Evolutionary conservation across 2,888 invertebrate species (phyloP).

Genomic region (Spodoptera picta): DNA sequence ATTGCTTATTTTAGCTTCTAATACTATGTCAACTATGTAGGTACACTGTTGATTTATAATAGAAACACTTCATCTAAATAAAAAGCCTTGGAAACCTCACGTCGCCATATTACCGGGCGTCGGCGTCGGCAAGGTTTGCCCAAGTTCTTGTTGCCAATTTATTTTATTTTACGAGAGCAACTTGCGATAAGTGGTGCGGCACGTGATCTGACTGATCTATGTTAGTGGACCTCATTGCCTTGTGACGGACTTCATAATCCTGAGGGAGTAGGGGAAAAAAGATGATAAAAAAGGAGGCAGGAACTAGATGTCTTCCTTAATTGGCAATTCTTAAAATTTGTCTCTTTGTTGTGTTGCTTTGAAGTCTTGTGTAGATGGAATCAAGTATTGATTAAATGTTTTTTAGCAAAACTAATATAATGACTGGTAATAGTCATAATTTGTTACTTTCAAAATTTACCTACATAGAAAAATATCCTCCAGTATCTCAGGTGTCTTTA

Average conservation of each 20-base stretch:
- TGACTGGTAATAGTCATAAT: too few species aligned
- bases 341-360: too few species aligned
- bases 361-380: too few species aligned
- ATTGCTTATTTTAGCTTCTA: too few species aligned
- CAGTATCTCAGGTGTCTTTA: too few species aligned
- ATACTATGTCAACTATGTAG: too few species aligned
- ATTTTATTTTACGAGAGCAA: constrained; percentile 79
- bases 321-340: too few species aligned
- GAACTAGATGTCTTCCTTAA: not conserved
- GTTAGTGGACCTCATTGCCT: constrained; percentile 55
- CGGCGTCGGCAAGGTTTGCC: constrained; percentile 38
- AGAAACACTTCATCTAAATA: not conserved
- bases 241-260: constrained; percentile 44
- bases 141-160: constrained; percentile 70
- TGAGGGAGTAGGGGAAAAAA: not conserved
- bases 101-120: constrained; percentile 31
- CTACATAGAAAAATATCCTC: too few species aligned
- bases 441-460: too few species aligned
- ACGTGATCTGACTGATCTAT: constrained; percentile 71
- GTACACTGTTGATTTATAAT: too few species aligned
- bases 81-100: constrained; percentile 26
- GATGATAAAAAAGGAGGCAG: not conserved
- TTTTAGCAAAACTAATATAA: too few species aligned
- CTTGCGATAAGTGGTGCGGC: constrained; percentile 71
- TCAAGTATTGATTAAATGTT: too few species aligned